Conservation (phyloP, 2,113 vertebrate species). For the Pagrus major region DNA sequence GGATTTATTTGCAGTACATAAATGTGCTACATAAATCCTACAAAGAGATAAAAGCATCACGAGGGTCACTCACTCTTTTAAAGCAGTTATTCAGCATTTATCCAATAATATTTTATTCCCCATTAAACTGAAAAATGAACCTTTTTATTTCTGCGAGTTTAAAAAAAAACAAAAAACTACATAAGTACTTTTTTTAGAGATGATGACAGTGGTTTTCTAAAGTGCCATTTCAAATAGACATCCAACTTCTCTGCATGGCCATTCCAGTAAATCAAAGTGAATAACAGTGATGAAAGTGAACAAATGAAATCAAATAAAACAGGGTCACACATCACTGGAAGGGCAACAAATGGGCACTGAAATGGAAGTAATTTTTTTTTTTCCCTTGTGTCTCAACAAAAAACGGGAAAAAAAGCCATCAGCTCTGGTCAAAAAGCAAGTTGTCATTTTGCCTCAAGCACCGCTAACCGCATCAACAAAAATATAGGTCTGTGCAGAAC, state of each 20-base stretch:
- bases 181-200: constrained; percentile 58
- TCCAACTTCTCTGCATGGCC: constrained; percentile 66
- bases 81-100: background rate
- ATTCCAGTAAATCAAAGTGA: constrained; percentile 81
- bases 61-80: background rate
- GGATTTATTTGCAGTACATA: background rate
- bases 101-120: background rate
- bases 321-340: constrained; percentile 89
- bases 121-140: background rate
- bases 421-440: constrained; percentile 81
- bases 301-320: constrained; percentile 88
- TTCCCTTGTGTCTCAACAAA: constrained; percentile 76
- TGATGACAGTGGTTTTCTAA: constrained; percentile 61
- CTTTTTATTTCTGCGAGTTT: constrained; percentile 17
- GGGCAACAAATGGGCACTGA: constrained; percentile 85
- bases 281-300: constrained; percentile 85
- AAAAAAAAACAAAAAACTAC: constrained; percentile 30
- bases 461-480: constrained; percentile 79
- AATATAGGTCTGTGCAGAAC: constrained; percentile 74
- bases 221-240: constrained; percentile 76
- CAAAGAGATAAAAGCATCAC: background rate
- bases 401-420: constrained; percentile 79
- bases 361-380: constrained; percentile 84
- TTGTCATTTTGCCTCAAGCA: constrained; percentile 88
- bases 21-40: background rate